Evolutionary conservation across 1,140 invertebrate species (phyloP), one percentile per base, ranked within the genome.

Genomic region (Drosophila baimaii): DNA sequence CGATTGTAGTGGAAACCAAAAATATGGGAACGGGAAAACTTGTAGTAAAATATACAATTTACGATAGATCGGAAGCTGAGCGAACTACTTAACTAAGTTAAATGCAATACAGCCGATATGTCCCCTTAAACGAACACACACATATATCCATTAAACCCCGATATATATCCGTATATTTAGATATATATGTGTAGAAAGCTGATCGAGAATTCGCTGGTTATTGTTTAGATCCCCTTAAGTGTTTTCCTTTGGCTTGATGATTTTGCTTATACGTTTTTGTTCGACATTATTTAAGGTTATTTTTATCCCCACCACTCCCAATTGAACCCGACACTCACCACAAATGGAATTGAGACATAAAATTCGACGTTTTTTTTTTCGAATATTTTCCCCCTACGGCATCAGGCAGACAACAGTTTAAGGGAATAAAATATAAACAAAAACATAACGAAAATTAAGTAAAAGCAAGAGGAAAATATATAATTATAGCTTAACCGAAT

Each of bases 401-500:
- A 59, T 72, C 43, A 68, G 71, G 56, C 66, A 74, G 66, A 72
- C 59, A 65, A 29, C 65, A 72, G 54, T 77, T 31, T 69, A 77
- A 77, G 81, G 39, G 47, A 84, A 46, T 77, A 84, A 90, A 59
- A 63, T 74, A 66, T 66, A 44, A 81, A 76, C 69, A 37, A 69
- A 69, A 52, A 62, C 43, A 63, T 78, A 69, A 66, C 37, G 19
- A 71, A 68, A 65, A 66, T 58, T 64, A 77, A 70, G 65, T 43
- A 55, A 62, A 79, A 56, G 33, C 55, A 66, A 41, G 27, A 73
- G 77, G 66, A 72, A 74, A 70, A 70, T 69, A 81, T 62, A 81
- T 89, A 90, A 90, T 81, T 92, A 92, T 92, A 92, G 91, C 91
- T 92, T 92, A 92, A 92, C 91, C 91, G 88, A 91, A 92, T 92